Percentiles rank a stretch among this genome's conserved stretches.
Evolutionary conservation across 1,140 invertebrate species (phyloP).

Genomic region (Calosoma granatense): DNA sequence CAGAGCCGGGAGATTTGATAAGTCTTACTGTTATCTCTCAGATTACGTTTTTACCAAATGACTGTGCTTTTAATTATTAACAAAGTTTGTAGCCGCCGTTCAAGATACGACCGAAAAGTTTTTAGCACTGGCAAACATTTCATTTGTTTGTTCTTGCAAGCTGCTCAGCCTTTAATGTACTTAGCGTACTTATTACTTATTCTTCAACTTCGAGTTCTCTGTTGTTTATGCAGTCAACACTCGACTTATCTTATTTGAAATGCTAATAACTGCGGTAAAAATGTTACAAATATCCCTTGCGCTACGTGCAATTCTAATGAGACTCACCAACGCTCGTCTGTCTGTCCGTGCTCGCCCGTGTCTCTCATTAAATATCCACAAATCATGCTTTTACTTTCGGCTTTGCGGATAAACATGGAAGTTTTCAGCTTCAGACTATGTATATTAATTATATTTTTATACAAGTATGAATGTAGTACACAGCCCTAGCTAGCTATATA

Average conservation of each 20-base stretch:
- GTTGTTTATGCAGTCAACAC: constrained; percentile 6
- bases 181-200: constrained; percentile 1
- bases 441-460: no score
- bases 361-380: background rate
- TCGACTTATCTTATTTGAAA: background rate
- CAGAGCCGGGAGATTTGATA: background rate
- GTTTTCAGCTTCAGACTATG: no score
- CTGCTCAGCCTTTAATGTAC: constrained; percentile 8
- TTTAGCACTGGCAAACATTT: constrained; percentile 7
- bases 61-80: constrained; percentile 7
- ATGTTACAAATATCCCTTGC: background rate
- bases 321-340: no score
- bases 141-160: constrained; percentile 4
- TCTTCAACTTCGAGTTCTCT: background rate
- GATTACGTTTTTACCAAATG: constrained; percentile 6
- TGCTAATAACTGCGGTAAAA: background rate
- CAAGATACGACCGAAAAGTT: constrained; percentile 3
- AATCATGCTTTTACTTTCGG: no score
- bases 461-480: no score
- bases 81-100: background rate
- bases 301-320: no score
- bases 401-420: no score
- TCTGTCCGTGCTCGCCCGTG: background rate
- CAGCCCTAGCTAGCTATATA: no score
- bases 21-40: background rate